A percentile compares a stretch with the other conserved stretches of the same genome.
These are phyloP conservation scores for Conopomorpha cramerella DNA, from an alignment of 1,140 invertebrate species.

Conservation along the genomic window DNA sequence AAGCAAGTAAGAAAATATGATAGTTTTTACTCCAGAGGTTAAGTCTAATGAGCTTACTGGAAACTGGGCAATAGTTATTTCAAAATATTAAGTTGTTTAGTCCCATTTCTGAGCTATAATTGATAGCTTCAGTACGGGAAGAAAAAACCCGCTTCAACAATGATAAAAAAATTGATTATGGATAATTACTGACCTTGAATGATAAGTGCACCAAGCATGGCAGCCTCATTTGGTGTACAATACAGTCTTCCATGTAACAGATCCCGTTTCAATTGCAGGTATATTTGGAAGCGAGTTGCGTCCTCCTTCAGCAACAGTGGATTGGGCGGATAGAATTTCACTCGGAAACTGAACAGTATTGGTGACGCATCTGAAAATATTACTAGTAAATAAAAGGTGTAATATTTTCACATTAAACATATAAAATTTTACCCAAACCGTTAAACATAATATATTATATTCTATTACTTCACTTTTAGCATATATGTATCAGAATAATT, in stretches of 20 bases:
- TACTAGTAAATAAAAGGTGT: slow-evolving; percentile 4
- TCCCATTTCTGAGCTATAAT: too few relatives aligned
- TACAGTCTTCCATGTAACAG: slow-evolving; percentile 92
- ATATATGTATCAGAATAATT: too few relatives aligned
- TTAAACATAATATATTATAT: too few relatives aligned
- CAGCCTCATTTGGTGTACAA: slow-evolving; percentile 86
- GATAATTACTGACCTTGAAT: slow-evolving; percentile 85
- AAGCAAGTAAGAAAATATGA: too few relatives aligned
- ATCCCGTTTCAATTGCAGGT: slow-evolving; percentile 93
- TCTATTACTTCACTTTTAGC: too few relatives aligned
- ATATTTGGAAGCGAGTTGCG: slow-evolving; percentile 89
- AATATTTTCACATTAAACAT: too few relatives aligned
- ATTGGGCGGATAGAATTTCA: slow-evolving; percentile 94
- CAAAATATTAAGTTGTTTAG: slow-evolving; percentile 2
- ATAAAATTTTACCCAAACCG: too few relatives aligned
- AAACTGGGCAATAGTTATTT: neutral
- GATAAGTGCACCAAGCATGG: slow-evolving; percentile 88
- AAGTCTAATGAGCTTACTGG: slow-evolving; percentile 1
- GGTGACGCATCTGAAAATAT: slow-evolving; percentile 76
- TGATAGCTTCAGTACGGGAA: too few relatives aligned
- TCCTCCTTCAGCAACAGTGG: slow-evolving; percentile 82
- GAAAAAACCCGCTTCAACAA: too few relatives aligned
- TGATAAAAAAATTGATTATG: too few relatives aligned
- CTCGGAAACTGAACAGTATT: slow-evolving; percentile 88
- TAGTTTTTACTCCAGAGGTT: too few relatives aligned